phyloP scores from a whole-genome alignment of 2,888 invertebrate species.

The Monochamus alternatus region DNA sequence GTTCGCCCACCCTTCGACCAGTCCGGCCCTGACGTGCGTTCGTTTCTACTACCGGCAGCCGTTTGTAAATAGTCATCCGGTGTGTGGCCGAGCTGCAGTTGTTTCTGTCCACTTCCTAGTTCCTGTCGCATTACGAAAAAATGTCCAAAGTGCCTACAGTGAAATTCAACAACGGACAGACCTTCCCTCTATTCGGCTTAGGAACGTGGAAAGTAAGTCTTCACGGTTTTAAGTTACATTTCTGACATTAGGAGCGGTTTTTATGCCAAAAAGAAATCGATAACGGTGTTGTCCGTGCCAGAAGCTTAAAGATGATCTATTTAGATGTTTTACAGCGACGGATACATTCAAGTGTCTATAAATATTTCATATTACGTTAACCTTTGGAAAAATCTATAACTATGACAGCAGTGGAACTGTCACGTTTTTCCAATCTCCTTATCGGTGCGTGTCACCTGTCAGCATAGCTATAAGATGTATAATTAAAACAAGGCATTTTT shows the following conservation, averaged over 20 bases:
- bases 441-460: too few species aligned
- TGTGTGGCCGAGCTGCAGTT: background rate
- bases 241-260: background rate
- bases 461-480: too few species aligned
- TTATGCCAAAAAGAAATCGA: background rate
- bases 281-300: background rate
- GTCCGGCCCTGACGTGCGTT: background rate
- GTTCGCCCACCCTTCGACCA: background rate
- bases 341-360: background rate
- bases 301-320: background rate
- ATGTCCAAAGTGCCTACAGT: constrained; percentile 63
- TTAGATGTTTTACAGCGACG: background rate
- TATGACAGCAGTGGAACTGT: too few species aligned
- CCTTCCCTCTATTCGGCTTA: constrained; percentile 72
- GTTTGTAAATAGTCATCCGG: background rate
- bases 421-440: too few species aligned
- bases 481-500: too few species aligned
- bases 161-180: constrained; percentile 68
- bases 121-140: background rate
- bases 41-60: background rate
- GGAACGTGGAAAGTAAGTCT: constrained; percentile 60
- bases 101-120: background rate
- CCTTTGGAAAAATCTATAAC: too few species aligned
- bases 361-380: too few species aligned
- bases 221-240: background rate